Evolutionary conservation across 1,140 invertebrate genomes (phyloP).

Genomic region (Drepana arcuata): DNA sequence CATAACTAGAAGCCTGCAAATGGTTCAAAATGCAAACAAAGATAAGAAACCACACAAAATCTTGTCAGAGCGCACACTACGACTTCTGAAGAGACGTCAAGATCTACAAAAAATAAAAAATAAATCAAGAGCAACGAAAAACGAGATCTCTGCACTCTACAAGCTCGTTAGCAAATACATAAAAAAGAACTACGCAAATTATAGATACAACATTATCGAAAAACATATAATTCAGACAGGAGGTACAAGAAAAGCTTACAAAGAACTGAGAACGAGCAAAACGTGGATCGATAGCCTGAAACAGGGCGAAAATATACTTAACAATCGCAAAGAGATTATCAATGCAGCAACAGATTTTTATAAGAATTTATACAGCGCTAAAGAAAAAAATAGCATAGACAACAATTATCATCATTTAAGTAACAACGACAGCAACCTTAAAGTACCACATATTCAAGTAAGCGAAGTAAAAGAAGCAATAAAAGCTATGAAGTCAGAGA

Average conservation of each 20-base stretch:
- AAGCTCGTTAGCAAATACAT: constrained; percentile 3
- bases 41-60: not conserved
- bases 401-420: too few species aligned
- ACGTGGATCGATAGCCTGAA: constrained; percentile 6
- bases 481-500: constrained; percentile 6
- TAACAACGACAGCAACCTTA: not conserved
- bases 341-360: constrained; percentile 6
- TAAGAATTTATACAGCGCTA: constrained; percentile 4
- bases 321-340: constrained; percentile 3
- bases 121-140: constrained; percentile 1
- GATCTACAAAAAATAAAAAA: constrained; percentile 2
- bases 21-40: too few species aligned
- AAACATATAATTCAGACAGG: not conserved
- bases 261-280: constrained; percentile 2
- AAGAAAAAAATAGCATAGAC: not conserved
- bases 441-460: constrained; percentile 3
- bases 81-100: not conserved
- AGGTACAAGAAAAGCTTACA: constrained; percentile 4
- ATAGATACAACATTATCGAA: constrained; percentile 1
- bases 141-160: constrained; percentile 2
- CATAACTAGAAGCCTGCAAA: too few species aligned
- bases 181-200: constrained; percentile 2
- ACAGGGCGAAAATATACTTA: not conserved
- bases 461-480: constrained; percentile 3
- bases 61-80: not conserved